Base-by-base conservation (phyloP, 2,113 vertebrate genomes). In the Chlamydotis undulata region DNA sequence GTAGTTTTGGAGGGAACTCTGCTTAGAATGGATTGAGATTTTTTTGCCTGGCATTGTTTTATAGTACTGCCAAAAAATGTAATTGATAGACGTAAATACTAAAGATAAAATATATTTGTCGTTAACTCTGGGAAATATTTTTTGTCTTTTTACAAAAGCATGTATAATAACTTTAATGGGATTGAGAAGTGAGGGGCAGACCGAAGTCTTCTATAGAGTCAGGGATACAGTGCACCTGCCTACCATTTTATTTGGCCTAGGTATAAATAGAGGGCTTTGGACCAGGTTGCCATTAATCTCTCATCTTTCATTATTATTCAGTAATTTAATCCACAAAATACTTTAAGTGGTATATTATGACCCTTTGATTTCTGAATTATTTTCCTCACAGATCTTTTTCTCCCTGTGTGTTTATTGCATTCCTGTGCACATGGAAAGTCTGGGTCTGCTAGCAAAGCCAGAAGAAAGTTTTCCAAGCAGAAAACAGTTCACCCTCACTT, bases 271-370 rank as follows among this genome's bases (percentile, higher is more conserved):
- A 94, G 37, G 68, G 16, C 79, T 86, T 93, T 94, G 80, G 74
- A 96, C 73, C 78, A 89, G 37, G 49, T 95, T 93, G 61, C 49
- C 43, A 83, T 96, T 96, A 87, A 93, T 97, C 83, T 97, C 83
- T 94, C 89, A 95, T 97, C 81, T 95, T 93, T 79, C 57, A 67
- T 82, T 94, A 85, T 77, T 92, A 93, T 91, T 79, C 41, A 70
- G 73, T 92, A 86, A 94, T 95, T 89, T 95, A 89, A 95, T 95
- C 67, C 83, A 82, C 59, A 96, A 89, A 97, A 95, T 93, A 47
- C 69, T 95, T 77, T 80, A 93, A 94, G 22, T 59, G 24, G 43
- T 86, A 28, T 79, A 79, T 95, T 96, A 95, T 50, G 90, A 94
- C 90, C 69, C 77, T 90, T 97, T 96, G 78, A 92, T 90, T 96